A percentile compares a stretch with the other conserved stretches of the same genome.
Conservation (phyloP, 2,113 vertebrate genomes). For the Diadophis punctatus region DNA sequence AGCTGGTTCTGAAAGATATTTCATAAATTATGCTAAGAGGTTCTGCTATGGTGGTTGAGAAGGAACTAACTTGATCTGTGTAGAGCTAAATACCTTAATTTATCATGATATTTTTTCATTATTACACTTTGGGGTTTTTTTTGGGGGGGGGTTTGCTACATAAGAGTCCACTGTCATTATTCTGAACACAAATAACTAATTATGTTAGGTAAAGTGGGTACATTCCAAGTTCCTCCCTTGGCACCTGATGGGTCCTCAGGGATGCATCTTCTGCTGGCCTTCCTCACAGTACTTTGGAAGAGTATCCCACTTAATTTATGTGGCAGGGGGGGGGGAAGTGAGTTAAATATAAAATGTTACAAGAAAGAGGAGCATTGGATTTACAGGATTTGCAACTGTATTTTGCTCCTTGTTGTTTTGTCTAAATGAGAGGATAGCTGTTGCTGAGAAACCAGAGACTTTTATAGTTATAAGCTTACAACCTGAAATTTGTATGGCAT, state of each 20-base stretch:
- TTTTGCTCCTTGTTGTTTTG: background rate
- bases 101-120: background rate
- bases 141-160: background rate
- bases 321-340: background rate
- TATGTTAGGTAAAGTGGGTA: background rate
- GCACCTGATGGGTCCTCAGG: background rate
- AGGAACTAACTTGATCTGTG: background rate
- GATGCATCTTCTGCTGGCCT: background rate
- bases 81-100: background rate
- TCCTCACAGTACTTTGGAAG: background rate
- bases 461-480: background rate
- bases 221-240: background rate
- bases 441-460: background rate
- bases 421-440: background rate
- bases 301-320: background rate
- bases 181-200: background rate
- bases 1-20: no score
- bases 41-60: no score
- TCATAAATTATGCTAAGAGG: no score
- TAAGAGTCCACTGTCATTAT: background rate
- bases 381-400: background rate
- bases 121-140: background rate
- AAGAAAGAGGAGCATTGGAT: background rate
- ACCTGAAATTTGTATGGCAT: background rate
- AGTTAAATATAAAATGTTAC: background rate